Evolutionary conservation across 1,140 invertebrate genomes (phyloP), one percentile per base, ranked within the genome.

Genomic region (Caenorhabditis briggsae): DNA sequence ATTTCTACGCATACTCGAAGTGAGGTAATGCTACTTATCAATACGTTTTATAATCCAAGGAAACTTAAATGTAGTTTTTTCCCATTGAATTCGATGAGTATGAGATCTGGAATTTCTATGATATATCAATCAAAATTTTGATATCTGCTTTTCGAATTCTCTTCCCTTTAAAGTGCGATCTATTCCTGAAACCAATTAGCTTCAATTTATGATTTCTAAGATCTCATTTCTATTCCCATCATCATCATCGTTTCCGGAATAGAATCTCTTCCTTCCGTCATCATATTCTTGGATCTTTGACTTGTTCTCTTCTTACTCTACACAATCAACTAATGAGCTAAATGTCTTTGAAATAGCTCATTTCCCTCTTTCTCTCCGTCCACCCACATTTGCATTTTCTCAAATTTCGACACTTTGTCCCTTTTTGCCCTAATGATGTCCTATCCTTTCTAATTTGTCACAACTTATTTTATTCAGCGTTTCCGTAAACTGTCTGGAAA

Each of bases 301-400:
- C 64, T 70, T 70, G 8, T 70, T 18, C 59, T 61, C 23, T 33
- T 33, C 33, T 33, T 33, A 33, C 33, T 33, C 33, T 33, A 33
- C 33, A 33, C 23, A 61, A 12, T 61, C 41, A 70, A 70, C 64
- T 70, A 70, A 70, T 70, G 64, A 70, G 64, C 64, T 70, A 70
- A 70, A 70, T 46, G 14, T 5, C 50, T 41, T 23, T 70, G 7
- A 18, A 70, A 70, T n/a, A 70, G 64, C 33, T 70, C 64, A 70
- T n/a, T 70, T 64, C 23, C 12, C 20, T 33, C 33, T 33, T 33
- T 33, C 33, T 33, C 33, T 64, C 56, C 33, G 23, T 70, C 33
- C 64, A 70, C 64, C 64, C 64, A 70, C 64, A 70, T 70, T 70
- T 61, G 23, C 59, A 61, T 61, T 61, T 14, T 43, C 64, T 70